Percentiles rank a stretch among this genome's conserved stretches.
Conservation (phyloP, 2,797 vertebrate species). For the Gymnopithys bicolor region DNA sequence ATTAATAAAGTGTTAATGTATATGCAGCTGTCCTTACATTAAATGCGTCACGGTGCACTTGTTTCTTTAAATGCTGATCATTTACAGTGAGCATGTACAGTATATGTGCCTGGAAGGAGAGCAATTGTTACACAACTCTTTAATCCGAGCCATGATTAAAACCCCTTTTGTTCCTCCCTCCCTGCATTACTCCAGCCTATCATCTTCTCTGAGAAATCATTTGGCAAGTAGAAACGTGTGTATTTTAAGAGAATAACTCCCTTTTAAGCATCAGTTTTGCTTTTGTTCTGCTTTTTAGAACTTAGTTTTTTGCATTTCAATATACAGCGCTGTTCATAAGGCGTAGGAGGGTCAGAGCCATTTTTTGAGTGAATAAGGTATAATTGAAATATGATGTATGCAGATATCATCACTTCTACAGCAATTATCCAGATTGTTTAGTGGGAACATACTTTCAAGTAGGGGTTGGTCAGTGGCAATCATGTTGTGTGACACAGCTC, state of each 20-base stretch:
- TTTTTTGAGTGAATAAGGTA: constrained; percentile 56
- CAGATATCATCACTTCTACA: constrained; percentile 57
- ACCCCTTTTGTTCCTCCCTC: constrained; percentile 58
- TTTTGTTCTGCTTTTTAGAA: constrained; percentile 63
- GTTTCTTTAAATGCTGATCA: constrained; percentile 50
- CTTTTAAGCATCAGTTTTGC: constrained; percentile 38
- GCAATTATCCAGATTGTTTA: constrained; percentile 50
- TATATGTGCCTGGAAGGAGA: constrained; percentile 62
- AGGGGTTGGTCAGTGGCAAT: constrained; percentile 45
- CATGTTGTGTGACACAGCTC: neutral
- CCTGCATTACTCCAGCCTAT: constrained; percentile 52
- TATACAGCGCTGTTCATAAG: neutral
- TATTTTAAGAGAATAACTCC: constrained; percentile 57
- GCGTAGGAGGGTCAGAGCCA: constrained; percentile 39
- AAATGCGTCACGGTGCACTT: neutral
- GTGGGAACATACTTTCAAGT: constrained; percentile 32
- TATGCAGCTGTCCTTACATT: constrained; percentile 28
- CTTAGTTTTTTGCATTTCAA: constrained; percentile 54
- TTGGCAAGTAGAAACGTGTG: constrained; percentile 57
- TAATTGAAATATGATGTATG: constrained; percentile 63
- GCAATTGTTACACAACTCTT: constrained; percentile 63
- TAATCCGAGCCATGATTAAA: constrained; percentile 63
- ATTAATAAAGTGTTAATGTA: constrained; percentile 40
- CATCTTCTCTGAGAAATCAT: constrained; percentile 61
- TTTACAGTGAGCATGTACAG: constrained; percentile 45